Evolutionary conservation across 2,797 vertebrate species (phyloP), one percentile per base, ranked within the genome.

Genomic region (Poeciliopsis turneri): DNA sequence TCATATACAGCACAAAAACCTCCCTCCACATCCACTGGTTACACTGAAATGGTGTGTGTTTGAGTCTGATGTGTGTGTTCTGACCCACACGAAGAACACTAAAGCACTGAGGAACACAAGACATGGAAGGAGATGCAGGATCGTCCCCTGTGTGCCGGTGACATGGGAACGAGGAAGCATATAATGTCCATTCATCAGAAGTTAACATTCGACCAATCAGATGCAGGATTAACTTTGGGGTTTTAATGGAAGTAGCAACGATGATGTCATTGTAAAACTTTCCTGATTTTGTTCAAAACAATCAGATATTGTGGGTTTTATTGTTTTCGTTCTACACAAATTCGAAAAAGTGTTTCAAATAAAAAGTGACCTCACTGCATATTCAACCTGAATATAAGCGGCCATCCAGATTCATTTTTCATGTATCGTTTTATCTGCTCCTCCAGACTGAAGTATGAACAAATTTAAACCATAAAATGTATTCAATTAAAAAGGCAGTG

Each of bases 1-100:
- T 71, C 0, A 43, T 23, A 33, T 16, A 33, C 74, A 82, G 8
- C 41, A 70, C 39, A 25, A 79, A 75, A 75, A 80, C 23, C 55
- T 74, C 78, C 77, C 53, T 76, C 77, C 61, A 75, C 76, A 85
- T 72, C 33, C 43, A 57, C 16, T 45, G 39, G 23, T 12, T 57
- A 15, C 30, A 16, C 8, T 77, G 23, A 81, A 69, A 76, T 1
- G 53, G 12, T 41, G 69, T 39, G 36, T 23, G 55, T 81, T 28
- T 75, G 2, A 28, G 0, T 55, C 13, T 25, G 33, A 66, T 39
- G 64, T 68, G 64, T 39, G 57, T 28, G 28, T 33, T 64, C 15
- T 64, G 9, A 36, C 59, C 30, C 33, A 64, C 59, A 36, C 10
- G 6, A 33, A 33, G 15, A 64, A 64, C 30, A 36, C 30, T 33